Percentiles rank a stretch among this genome's conserved stretches.
Evolutionary conservation across 2,888 invertebrate species (phyloP).

Genomic region (Nomada lathburiana): DNA sequence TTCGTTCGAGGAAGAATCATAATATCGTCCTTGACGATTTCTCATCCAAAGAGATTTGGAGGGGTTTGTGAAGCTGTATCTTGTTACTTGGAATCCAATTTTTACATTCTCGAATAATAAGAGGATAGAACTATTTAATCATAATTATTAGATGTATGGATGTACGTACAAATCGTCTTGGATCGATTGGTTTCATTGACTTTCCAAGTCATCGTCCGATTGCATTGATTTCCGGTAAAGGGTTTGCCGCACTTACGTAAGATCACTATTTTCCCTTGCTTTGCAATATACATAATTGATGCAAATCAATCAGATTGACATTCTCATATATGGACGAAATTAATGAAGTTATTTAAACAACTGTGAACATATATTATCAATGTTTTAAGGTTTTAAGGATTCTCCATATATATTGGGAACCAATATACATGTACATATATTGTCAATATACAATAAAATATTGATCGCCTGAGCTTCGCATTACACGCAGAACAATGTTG

Average conservation of each 20-base stretch:
- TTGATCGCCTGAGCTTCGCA: background rate
- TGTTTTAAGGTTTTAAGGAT: background rate
- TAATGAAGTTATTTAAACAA: background rate
- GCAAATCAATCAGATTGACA: background rate
- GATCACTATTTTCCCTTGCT: constrained; percentile 12
- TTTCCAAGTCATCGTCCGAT: constrained; percentile 61
- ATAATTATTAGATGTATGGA: constrained; percentile 52
- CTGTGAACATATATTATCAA: background rate
- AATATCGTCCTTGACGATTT: constrained; percentile 16
- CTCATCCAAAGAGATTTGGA: constrained; percentile 23
- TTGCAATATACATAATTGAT: background rate
- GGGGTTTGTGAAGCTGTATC: constrained; percentile 20
- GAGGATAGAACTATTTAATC: constrained; percentile 49
- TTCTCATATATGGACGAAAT: background rate
- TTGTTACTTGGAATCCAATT: constrained; percentile 19
- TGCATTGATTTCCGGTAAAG: constrained; percentile 55
- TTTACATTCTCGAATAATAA: constrained; percentile 27
- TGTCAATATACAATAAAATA: background rate
- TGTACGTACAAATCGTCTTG: constrained; percentile 33
- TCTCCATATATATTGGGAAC: background rate
- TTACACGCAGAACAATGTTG: too few species aligned
- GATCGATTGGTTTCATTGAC: constrained; percentile 53
- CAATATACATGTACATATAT: background rate
- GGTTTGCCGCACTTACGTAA: constrained; percentile 36
- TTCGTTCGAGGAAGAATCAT: constrained; percentile 29